These are phyloP conservation scores for Pongo abelii DNA, from an alignment of 2,113 vertebrate species.

Conservation along the genomic window DNA sequence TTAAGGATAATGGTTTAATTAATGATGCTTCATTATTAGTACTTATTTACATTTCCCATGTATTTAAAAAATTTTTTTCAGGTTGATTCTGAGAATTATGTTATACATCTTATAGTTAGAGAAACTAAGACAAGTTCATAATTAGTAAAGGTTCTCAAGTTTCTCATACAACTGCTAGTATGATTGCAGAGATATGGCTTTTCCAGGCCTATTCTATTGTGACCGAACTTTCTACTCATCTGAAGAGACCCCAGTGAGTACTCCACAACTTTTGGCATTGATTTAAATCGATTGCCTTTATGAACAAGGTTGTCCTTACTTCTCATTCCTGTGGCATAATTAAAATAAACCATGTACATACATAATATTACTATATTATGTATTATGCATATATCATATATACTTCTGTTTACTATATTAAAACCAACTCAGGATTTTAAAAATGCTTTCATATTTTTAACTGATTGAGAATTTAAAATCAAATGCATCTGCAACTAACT, in stretches of 20 bases:
- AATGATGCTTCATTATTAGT: neutral
- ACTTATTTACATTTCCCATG: neutral
- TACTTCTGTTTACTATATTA: neutral
- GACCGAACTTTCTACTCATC: neutral
- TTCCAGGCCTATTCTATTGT: neutral
- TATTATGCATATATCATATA: neutral
- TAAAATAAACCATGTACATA: neutral
- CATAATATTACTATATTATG: neutral
- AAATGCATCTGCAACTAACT: neutral
- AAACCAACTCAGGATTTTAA: neutral
- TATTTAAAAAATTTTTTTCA: neutral
- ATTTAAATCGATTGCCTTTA: neutral
- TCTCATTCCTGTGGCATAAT: neutral
- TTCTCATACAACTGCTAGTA: neutral
- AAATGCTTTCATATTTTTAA: neutral
- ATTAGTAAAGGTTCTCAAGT: neutral
- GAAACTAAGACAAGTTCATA: neutral
- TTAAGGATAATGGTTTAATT: neutral
- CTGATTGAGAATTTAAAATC: neutral
- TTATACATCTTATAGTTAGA: neutral
- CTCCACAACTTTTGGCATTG: neutral
- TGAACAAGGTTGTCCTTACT: neutral
- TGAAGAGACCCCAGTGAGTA: neutral
- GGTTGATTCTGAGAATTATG: neutral
- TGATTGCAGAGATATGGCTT: neutral